Evolutionary conservation across 2,797 vertebrate species (phyloP), one percentile per base, ranked within the genome.

Genomic region (Enteromius anoplus): DNA sequence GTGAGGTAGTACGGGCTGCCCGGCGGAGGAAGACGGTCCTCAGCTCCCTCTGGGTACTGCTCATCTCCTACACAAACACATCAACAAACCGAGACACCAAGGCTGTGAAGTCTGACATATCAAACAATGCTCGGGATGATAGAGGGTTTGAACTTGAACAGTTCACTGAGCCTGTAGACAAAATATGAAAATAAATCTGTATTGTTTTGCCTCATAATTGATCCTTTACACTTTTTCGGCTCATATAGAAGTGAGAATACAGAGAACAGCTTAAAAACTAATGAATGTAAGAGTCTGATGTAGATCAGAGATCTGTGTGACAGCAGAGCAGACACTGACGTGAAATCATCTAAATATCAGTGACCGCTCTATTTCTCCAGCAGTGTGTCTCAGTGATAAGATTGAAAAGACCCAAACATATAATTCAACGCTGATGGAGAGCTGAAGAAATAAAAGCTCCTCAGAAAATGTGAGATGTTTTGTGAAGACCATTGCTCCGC

Each of bases 1-100:
- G 93, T 88, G n/a, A 95, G 91, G 90, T 94, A 95, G 89, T 94
- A 95, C 4, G 95, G 94, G 83, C 94, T 95, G n/a, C 91, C 93
- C 2, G 94, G 93, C 23, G 93, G 92, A 37, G 93, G 93, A 72
- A 95, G 93, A 19, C 91, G 88, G 77, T 96, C 94, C 66, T 95
- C 94, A 47, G 92, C 91, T 11, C 93, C 94, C 82, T 95, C 95
- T 72, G 94, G 91, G 78, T 95, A 95, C 89, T 94, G 94, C 12
- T 92, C 93, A n/a, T 95, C 94, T 71, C 94, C 95, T 15, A 62
- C 68, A 79, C 65, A 85, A 23, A 82, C 62, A 85, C 77, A 80
- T 19, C 1, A 40, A 15, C 0, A 45, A 23, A 26, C 6, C 21
- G 15, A 45, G 4, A 23, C 3, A 70, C 3, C 3, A 45, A 26